Evolutionary conservation across 1,140 invertebrate genomes (phyloP).

Genomic region (Drosophila ananassae): DNA sequence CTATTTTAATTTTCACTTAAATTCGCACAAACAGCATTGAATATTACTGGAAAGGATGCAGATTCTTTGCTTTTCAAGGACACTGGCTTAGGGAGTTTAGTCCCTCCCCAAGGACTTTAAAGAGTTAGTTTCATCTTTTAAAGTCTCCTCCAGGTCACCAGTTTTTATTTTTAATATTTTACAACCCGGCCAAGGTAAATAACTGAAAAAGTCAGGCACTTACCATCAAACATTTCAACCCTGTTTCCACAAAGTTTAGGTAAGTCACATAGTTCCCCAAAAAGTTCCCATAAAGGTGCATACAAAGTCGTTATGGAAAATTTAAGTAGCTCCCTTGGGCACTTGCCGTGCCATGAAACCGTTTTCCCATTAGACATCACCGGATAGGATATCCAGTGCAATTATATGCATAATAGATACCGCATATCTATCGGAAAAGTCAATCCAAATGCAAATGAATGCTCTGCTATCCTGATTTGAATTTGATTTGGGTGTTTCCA

Average conservation of each 20-base stretch:
- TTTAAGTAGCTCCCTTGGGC: slow-evolving; percentile 17
- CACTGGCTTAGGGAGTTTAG: neutral
- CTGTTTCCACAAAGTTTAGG: slow-evolving; percentile 21
- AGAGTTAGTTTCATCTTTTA: neutral
- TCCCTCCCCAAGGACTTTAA: neutral
- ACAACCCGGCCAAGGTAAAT: slow-evolving; percentile 10
- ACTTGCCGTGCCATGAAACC: neutral
- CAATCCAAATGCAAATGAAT: slow-evolving; percentile 47
- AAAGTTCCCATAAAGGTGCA: slow-evolving; percentile 45
- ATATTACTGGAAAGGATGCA: neutral
- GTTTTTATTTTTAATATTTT: slow-evolving; percentile 15
- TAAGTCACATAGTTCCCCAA: slow-evolving; percentile 35
- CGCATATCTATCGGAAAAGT: slow-evolving; percentile 25
- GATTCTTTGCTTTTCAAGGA: neutral
- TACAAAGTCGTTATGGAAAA: slow-evolving; percentile 29
- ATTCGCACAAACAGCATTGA: slow-evolving; percentile 2
- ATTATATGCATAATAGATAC: slow-evolving; percentile 45
- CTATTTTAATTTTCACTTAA: slow-evolving; percentile 8
- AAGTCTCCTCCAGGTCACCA: neutral
- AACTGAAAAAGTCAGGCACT: slow-evolving; percentile 26
- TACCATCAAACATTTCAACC: slow-evolving; percentile 17
- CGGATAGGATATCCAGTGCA: slow-evolving; percentile 19
- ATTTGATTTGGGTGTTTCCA: slow-evolving; percentile 46
- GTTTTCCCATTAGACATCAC: slow-evolving; percentile 26
- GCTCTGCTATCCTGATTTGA: slow-evolving; percentile 28